Base-by-base conservation (phyloP, 2,797 vertebrate species). In the Notolepis coatsorum region DNA sequence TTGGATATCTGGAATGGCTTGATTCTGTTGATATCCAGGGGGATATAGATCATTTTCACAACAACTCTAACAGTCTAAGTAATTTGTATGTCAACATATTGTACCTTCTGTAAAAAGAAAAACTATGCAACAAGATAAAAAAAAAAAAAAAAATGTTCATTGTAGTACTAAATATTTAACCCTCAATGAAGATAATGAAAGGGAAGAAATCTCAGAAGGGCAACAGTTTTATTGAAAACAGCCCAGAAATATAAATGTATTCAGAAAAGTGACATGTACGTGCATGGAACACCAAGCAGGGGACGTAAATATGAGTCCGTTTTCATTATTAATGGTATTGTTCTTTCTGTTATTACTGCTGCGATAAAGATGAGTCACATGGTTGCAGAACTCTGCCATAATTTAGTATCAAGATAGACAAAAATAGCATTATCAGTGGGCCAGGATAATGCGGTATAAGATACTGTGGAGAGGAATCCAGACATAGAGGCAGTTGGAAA, bases 301-400 rank as follows among this genome's bases (percentile, higher is more conserved):
- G 1, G 0, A 35, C 41, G 35, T 56, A 66, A 82, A 82, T 80
- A 68, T 66, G 58, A 89, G 89, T 92, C 89, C 87, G 63, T 80
- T 89, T 88, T 84, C 65, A 89, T 89, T 89, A 88, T 84, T 75
- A 71, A 50, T 59, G 41, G 77, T 86, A 90, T 89, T 88, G 88
- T 86, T 90, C 89, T 88, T 60, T 62, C 57, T 50, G 65, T 64
- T 84, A 77, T 81, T 87, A 78, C 18, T 55, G 71, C 42, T 50
- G 67, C 13, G 66, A 77, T 77, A 57, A 77, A 77, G 77, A 84
- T 58, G 31, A 59, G 75, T 63, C 71, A 66, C 25, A 7, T 70
- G 68, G 77, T 77, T 71, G 61, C 58, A 79, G 76, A 84, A 76
- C 77, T 64, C 24, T 20, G 67, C 43, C 54, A 49, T 60, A 41